These are phyloP conservation scores for Eupeodes corollae DNA, from an alignment of 1,140 invertebrate genomes.

Conservation along the genomic window DNA sequence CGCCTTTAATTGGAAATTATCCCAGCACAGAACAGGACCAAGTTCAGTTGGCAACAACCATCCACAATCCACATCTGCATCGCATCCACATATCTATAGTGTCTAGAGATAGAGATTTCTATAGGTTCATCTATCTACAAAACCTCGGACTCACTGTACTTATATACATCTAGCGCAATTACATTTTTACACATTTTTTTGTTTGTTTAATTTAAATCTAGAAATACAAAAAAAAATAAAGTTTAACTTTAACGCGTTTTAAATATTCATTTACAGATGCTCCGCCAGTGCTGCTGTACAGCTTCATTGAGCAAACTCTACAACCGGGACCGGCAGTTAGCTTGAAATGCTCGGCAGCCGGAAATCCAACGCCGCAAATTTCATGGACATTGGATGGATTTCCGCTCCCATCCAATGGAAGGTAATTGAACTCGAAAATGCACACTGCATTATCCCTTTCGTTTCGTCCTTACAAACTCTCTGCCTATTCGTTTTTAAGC, in stretches of 20 bases:
- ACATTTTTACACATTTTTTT: neutral
- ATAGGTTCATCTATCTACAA: no score
- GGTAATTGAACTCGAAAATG: constrained; percentile 45
- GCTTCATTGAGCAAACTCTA: constrained; percentile 71
- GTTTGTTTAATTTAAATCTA: neutral
- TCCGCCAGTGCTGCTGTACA: constrained; percentile 67
- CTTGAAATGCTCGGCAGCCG: constrained; percentile 72
- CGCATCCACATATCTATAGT: no score
- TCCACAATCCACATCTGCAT: no score
- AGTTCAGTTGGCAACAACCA: no score
- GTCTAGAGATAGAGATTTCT: no score
- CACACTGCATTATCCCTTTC: neutral
- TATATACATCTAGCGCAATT: no score
- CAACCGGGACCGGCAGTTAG: constrained; percentile 74
- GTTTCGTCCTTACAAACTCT: neutral
- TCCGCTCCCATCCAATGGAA: constrained; percentile 56
- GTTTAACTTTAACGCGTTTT: constrained; percentile 7
- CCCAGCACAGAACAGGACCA: no score
- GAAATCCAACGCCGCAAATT: constrained; percentile 74
- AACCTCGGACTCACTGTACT: no score
- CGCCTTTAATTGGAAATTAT: no score
- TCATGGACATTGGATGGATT: constrained; percentile 73
- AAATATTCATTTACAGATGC: constrained; percentile 51
- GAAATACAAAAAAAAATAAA: neutral
- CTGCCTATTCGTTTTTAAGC: neutral